These are phyloP conservation scores for Acleris emargana DNA, from an alignment of 2,888 invertebrate genomes.

Conservation along the genomic window DNA sequence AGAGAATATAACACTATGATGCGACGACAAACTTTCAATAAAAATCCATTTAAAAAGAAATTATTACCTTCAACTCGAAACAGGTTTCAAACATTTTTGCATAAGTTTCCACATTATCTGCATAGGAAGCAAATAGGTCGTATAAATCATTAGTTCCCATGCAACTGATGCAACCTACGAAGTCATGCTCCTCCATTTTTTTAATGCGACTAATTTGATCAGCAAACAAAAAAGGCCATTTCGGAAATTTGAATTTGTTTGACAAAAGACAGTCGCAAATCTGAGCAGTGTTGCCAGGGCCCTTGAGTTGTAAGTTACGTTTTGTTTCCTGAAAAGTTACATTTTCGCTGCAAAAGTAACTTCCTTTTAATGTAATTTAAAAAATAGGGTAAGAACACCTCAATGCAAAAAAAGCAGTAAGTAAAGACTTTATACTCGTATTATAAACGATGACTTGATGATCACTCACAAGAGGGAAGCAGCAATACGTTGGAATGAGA, in stretches of 20 bases:
- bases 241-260: conserved; percentile 40
- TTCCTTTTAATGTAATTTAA: too few species aligned
- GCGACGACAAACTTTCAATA: conserved; percentile 13
- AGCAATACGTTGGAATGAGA: too few species aligned
- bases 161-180: conserved; percentile 80
- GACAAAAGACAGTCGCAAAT: conserved; percentile 42
- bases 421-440: too few species aligned
- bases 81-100: conserved; percentile 77
- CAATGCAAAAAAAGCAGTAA: too few species aligned
- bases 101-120: conserved; percentile 72
- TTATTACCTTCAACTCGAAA: conserved; percentile 70
- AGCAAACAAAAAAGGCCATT: conserved; percentile 42
- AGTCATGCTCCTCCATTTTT: conserved; percentile 71
- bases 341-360: too few species aligned
- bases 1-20: too few species aligned
- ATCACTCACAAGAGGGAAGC: too few species aligned
- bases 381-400: too few species aligned
- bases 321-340: too few species aligned
- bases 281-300: too few species aligned
- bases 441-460: too few species aligned
- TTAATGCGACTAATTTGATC: conserved; percentile 41
- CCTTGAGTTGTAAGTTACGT: too few species aligned
- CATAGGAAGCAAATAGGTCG: conserved; percentile 77
- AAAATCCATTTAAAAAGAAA: conserved; percentile 30
- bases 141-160: conserved; percentile 75